A percentile compares a stretch with the other conserved stretches of the same genome.
phyloP scores from a whole-genome alignment of 2,113 vertebrate genomes.

The Puntigrus tetrazona region DNA sequence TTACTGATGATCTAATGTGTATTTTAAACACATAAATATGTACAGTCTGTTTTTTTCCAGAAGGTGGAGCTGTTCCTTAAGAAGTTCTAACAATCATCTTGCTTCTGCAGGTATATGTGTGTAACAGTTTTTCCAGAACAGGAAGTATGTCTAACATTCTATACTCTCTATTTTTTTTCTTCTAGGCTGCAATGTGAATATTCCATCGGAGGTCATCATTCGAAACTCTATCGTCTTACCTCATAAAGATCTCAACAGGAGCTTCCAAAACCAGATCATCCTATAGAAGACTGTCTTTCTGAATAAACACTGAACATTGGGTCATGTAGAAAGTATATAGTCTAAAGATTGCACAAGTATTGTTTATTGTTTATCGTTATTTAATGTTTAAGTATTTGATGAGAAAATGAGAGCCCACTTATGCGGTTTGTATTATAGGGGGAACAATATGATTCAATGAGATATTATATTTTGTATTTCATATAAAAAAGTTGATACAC shows the following conservation, averaged over 20 bases:
- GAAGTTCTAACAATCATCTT: neutral
- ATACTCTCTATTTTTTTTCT: constrained; percentile 26
- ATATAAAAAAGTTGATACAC: neutral
- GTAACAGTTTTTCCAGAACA: neutral
- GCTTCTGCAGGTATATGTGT: constrained; percentile 26
- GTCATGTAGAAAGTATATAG: neutral
- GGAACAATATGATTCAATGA: neutral
- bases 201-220: constrained; percentile 94
- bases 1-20: neutral
- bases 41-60: neutral
- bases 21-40: constrained; percentile 7
- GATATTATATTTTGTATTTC: constrained; percentile 5
- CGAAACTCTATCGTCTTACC: constrained; percentile 98
- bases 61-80: constrained; percentile 41
- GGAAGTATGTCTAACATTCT: neutral
- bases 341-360: neutral
- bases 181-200: constrained; percentile 93
- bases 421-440: neutral
- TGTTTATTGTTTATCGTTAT: neutral
- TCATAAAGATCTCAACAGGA: constrained; percentile 96
- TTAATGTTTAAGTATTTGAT: constrained; percentile 14
- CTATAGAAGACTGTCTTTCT: constrained; percentile 72
- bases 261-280: constrained; percentile 99
- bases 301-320: neutral
- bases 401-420: neutral